Conservation (phyloP, 2,888 invertebrate species). For the Tetragonula carbonaria region DNA sequence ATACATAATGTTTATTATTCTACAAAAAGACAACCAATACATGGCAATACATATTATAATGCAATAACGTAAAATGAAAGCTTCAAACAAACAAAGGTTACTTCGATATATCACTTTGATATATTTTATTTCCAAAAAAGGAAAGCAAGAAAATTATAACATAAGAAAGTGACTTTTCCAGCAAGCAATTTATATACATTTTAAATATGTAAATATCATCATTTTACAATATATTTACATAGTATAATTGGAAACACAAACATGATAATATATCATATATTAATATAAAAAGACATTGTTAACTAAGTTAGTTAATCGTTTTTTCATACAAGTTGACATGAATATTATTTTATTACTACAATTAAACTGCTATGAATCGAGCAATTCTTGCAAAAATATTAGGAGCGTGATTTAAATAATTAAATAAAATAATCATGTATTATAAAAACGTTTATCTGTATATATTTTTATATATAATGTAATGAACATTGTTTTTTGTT, state of each 20-base stretch:
- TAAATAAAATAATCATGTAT: background rate
- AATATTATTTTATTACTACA: slow-evolving; percentile 4
- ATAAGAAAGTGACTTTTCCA: background rate
- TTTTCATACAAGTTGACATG: background rate
- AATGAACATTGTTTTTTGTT: slow-evolving; percentile 1
- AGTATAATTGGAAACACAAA: slow-evolving; percentile 14
- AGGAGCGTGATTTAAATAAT: slow-evolving; percentile 6
- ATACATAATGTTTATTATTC: slow-evolving; percentile 15
- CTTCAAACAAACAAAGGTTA: slow-evolving; percentile 15
- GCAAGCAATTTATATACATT: slow-evolving; percentile 19
- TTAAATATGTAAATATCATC: slow-evolving; percentile 13
- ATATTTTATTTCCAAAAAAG: background rate
- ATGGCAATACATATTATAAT: background rate
- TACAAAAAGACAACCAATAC: background rate
- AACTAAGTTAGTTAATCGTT: background rate
- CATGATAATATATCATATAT: slow-evolving; percentile 4
- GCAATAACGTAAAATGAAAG: slow-evolving; percentile 12
- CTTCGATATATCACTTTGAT: background rate
- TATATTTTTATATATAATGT: slow-evolving; percentile 31
- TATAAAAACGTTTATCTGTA: background rate
- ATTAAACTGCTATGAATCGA: background rate
- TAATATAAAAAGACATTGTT: background rate
- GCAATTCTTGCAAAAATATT: background rate
- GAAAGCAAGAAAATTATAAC: background rate
- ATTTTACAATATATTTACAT: background rate